A percentile compares a stretch with the other conserved stretches of the same genome.
Conservation (phyloP, 2,888 invertebrate genomes). For the Leucozona laternaria region DNA sequence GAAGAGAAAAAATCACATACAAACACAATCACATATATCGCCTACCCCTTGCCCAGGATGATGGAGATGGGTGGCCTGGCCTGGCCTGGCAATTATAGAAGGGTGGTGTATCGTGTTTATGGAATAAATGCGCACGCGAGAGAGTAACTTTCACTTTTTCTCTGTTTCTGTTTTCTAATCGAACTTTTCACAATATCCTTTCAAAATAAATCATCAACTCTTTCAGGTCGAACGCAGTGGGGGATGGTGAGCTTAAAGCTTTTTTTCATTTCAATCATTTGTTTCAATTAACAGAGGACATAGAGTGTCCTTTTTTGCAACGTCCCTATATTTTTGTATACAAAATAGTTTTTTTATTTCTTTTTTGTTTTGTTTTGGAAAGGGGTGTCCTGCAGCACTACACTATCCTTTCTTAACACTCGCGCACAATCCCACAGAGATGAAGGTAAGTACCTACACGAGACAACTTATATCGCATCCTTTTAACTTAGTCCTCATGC, state of each 20-base stretch:
- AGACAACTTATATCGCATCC: conserved; percentile 27
- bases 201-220: conserved; percentile 46
- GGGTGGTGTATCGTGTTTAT: conserved; percentile 13
- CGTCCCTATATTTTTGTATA: background rate
- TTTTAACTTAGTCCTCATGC: conserved; percentile 40
- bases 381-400: conserved; percentile 36
- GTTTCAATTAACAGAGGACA: conserved; percentile 35
- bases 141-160: conserved; percentile 74
- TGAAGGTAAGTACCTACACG: background rate
- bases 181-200: conserved; percentile 64
- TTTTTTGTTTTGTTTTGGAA: conserved; percentile 13
- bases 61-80: background rate
- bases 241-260: conserved; percentile 14
- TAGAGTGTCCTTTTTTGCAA: conserved; percentile 25
- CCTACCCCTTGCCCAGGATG: conserved; percentile 52
- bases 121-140: conserved; percentile 68
- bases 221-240: conserved; percentile 4
- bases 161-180: conserved; percentile 59
- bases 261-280: conserved; percentile 41
- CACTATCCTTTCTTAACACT: conserved; percentile 59
- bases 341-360: background rate
- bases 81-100: conserved; percentile 1
- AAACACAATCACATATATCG: conserved; percentile 69
- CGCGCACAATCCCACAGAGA: conserved; percentile 50
- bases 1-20: conserved; percentile 68